Evolutionary conservation across 2,113 vertebrate species (phyloP).

Genomic region (Python bivittatus): DNA sequence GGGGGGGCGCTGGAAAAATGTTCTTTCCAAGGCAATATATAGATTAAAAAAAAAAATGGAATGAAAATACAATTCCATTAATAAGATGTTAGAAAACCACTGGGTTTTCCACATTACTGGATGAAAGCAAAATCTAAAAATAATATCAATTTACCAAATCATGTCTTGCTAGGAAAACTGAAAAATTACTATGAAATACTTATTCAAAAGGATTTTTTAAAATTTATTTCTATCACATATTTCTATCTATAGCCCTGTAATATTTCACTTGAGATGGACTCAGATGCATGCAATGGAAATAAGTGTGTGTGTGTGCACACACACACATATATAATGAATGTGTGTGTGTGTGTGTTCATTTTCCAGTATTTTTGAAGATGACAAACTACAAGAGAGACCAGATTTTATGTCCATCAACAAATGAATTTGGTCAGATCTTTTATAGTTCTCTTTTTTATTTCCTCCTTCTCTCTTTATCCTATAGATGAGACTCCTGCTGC

Average conservation of each 20-base stretch:
- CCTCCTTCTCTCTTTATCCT: slow-evolving; percentile 50
- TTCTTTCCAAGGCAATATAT: background rate
- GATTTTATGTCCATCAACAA: background rate
- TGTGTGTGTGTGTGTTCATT: background rate
- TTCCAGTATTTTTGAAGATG: background rate
- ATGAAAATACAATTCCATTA: background rate
- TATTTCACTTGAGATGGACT: background rate
- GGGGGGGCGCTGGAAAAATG: background rate
- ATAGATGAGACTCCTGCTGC: slow-evolving; percentile 45
- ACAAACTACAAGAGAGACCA: background rate
- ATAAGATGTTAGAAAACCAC: background rate
- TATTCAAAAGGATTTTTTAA: background rate
- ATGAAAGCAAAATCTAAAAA: background rate
- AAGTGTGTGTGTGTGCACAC: background rate
- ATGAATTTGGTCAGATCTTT: background rate
- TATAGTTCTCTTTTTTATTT: slow-evolving; percentile 47
- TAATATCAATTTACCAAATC: background rate
- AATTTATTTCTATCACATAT: background rate
- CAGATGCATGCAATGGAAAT: background rate
- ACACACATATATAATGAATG: background rate
- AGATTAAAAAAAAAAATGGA: background rate
- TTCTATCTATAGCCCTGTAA: background rate
- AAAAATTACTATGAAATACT: background rate
- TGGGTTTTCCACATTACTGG: background rate
- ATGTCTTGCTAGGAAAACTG: background rate